Percentiles rank a stretch among this genome's conserved stretches.
Conservation (phyloP, 2,113 vertebrate genomes). For the Heterochromis multidens region DNA sequence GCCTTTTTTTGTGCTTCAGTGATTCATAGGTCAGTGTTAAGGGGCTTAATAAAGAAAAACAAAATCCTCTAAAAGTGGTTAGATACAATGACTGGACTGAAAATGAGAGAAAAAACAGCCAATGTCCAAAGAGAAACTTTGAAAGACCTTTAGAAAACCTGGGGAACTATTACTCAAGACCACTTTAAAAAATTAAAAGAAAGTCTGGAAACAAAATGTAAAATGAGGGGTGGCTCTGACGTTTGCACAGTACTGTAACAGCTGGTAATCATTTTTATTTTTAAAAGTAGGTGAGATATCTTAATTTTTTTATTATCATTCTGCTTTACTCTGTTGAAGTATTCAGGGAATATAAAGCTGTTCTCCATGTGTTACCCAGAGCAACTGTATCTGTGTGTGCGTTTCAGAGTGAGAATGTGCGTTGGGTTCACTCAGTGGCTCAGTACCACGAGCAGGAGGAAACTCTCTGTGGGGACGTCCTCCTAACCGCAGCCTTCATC, state of each 20-base stretch:
- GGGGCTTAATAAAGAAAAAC: no score
- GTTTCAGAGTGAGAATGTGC: constrained; percentile 78
- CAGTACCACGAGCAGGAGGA: constrained; percentile 78
- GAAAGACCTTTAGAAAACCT: neutral
- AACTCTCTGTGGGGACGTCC: constrained; percentile 73
- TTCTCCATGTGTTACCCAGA: neutral
- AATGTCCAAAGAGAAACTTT: neutral
- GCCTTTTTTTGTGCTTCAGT: no score
- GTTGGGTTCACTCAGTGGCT: constrained; percentile 75
- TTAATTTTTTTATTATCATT: no score
- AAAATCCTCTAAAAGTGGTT: no score
- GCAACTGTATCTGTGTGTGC: neutral
- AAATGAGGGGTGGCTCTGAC: no score
- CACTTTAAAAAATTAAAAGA: neutral
- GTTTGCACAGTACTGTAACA: neutral
- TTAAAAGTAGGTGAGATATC: no score
- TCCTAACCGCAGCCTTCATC: constrained; percentile 75
- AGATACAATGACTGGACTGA: no score
- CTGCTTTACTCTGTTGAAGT: no score
- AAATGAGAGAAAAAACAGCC: neutral
- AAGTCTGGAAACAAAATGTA: no score
- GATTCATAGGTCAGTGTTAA: no score
- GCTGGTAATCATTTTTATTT: neutral
- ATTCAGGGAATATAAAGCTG: neutral
- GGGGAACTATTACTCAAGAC: neutral